Percentiles rank a stretch among this genome's conserved stretches.
These are phyloP conservation scores for Geopemphigus sp. DNA, from an alignment of 1,140 invertebrate species.

Conservation along the genomic window DNA sequence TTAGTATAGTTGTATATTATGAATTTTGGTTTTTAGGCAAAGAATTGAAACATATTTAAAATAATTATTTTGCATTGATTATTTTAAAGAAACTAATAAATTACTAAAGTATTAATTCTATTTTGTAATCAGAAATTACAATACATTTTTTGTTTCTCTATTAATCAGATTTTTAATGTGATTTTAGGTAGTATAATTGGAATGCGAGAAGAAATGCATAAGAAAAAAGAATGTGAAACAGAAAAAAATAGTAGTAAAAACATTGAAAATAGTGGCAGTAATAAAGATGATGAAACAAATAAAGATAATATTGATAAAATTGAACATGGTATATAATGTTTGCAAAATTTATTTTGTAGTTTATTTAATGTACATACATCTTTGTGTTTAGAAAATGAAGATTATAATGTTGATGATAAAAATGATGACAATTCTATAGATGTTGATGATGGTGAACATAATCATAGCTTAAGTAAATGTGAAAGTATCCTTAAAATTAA, in stretches of 20 bases:
- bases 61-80: too few relatives aligned
- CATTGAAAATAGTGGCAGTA: not conserved
- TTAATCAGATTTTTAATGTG: not conserved
- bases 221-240: slow-evolving; percentile 55
- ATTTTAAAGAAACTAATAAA: too few relatives aligned
- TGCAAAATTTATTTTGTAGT: not conserved
- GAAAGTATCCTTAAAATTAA: too few relatives aligned
- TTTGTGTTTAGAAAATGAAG: slow-evolving; percentile 25
- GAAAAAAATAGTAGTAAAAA: slow-evolving; percentile 59
- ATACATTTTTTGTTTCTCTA: not conserved
- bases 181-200: slow-evolving; percentile 51
- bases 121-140: too few relatives aligned
- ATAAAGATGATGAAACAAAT: not conserved
- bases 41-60: too few relatives aligned
- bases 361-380: not conserved
- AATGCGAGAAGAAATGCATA: slow-evolving; percentile 60
- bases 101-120: too few relatives aligned
- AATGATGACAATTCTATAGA: slow-evolving; percentile 53
- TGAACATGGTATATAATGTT: not conserved
- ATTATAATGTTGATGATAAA: slow-evolving; percentile 53
- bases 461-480: slow-evolving; percentile 36
- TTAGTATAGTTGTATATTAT: too few relatives aligned
- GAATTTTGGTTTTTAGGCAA: too few relatives aligned
- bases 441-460: slow-evolving; percentile 13
- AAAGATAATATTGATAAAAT: not conserved